These are phyloP conservation scores for Pheucticus melanocephalus DNA, from an alignment of 2,113 vertebrate genomes.

Conservation along the genomic window DNA sequence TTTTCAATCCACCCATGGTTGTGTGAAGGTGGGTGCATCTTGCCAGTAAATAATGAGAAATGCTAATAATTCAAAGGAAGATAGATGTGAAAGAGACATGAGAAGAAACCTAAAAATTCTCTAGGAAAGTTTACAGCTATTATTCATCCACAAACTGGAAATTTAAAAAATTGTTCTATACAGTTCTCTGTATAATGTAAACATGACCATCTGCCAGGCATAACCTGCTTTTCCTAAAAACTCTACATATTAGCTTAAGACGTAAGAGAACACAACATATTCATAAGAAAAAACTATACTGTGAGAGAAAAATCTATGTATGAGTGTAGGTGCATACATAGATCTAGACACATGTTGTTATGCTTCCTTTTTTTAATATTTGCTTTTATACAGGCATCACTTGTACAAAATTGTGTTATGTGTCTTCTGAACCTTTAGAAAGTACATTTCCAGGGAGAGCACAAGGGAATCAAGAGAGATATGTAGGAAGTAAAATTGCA, in stretches of 20 bases:
- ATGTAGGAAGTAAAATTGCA: conserved; percentile 37
- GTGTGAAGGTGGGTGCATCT: background rate
- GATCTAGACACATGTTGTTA: background rate
- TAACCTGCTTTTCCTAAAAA: background rate
- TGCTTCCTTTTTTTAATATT: background rate
- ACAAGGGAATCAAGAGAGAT: conserved; percentile 7
- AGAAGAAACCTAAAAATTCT: background rate
- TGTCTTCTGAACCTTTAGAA: background rate
- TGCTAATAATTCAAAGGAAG: background rate
- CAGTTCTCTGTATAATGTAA: background rate
- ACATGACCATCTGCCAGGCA: background rate
- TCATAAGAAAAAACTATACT: background rate
- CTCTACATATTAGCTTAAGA: background rate
- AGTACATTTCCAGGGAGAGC: background rate
- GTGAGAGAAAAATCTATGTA: background rate
- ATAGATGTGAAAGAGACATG: background rate
- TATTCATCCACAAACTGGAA: background rate
- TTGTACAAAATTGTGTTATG: background rate
- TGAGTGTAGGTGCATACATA: background rate
- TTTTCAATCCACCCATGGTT: background rate
- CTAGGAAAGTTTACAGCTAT: background rate
- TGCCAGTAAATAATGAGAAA: background rate
- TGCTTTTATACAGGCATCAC: background rate
- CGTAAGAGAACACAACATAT: background rate
- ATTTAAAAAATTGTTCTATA: background rate